These are phyloP conservation scores for Anarrhichthys ocellatus DNA, from an alignment of 2,113 vertebrate species.

Conservation along the genomic window DNA sequence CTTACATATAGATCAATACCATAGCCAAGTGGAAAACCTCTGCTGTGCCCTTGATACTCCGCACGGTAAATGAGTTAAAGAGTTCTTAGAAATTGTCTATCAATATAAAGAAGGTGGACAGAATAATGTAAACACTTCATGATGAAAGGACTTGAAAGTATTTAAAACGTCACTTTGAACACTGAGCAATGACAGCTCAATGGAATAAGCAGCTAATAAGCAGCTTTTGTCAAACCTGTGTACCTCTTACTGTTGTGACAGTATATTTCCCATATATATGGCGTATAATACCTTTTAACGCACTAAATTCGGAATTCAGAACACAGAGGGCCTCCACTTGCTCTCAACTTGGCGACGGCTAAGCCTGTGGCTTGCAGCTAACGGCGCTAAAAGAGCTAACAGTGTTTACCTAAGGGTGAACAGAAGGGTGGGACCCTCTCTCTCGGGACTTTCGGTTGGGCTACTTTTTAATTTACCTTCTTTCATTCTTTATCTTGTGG, in stretches of 20 bases:
- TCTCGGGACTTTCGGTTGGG: no score
- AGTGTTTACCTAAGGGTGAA: not conserved
- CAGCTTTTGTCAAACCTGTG: not conserved
- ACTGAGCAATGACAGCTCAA: slow-evolving; percentile 6
- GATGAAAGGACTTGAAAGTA: slow-evolving; percentile 15
- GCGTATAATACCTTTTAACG: not conserved
- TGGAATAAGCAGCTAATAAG: not conserved
- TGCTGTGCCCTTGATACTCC: slow-evolving; percentile 61
- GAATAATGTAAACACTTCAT: slow-evolving; percentile 16
- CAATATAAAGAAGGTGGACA: slow-evolving; percentile 7
- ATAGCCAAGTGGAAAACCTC: slow-evolving; percentile 54
- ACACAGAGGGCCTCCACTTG: no score
- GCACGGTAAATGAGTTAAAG: slow-evolving; percentile 44
- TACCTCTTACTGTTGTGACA: not conserved
- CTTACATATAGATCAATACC: slow-evolving; percentile 68
- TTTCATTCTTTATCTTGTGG: not conserved
- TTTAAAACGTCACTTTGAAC: slow-evolving; percentile 26
- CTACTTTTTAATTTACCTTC: not conserved
- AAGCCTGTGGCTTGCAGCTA: no score
- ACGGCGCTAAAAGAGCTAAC: no score
- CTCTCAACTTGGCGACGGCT: no score
- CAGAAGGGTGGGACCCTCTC: not conserved
- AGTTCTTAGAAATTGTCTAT: slow-evolving; percentile 23
- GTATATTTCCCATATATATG: not conserved
- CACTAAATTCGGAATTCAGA: no score